phyloP scores from a whole-genome alignment of 2,888 invertebrate genomes.

The Sycophila texana region DNA sequence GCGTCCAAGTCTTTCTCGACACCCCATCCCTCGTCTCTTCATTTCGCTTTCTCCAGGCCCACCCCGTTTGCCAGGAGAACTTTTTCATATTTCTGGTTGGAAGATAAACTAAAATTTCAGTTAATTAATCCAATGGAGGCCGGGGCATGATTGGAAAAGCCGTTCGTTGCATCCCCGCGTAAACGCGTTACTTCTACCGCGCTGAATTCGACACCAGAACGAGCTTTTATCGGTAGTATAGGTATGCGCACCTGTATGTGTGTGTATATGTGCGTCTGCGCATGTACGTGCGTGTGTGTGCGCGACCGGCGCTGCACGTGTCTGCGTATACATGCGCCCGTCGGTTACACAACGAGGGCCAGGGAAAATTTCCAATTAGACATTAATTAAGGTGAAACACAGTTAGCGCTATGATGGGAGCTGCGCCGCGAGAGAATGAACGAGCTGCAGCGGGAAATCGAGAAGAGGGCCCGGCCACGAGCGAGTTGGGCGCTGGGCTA shows the following conservation, averaged over 20 bases:
- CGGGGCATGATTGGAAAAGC: constrained; percentile 43
- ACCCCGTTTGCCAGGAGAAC: constrained; percentile 1
- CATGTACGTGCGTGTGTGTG: not conserved
- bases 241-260: no score
- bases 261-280: no score
- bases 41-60: not conserved
- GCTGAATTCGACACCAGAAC: constrained; percentile 9
- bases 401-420: constrained; percentile 54
- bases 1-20: constrained; percentile 8
- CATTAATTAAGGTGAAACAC: constrained; percentile 64
- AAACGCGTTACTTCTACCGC: constrained; percentile 18
- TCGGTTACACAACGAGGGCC: constrained; percentile 32
- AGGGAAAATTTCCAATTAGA: constrained; percentile 62
- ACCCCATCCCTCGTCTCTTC: not conserved
- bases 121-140: constrained; percentile 45
- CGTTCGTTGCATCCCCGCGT: constrained; percentile 7
- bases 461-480: not conserved
- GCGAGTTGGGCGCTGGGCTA: not conserved
- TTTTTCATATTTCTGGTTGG: constrained; percentile 37
- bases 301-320: not conserved
- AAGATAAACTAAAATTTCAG: constrained; percentile 34
- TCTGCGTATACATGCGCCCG: no score
- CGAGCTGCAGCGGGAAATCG: not conserved
- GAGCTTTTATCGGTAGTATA: constrained; percentile 28
- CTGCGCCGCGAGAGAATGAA: constrained; percentile 20